Base-by-base conservation (phyloP, 2,888 invertebrate genomes). In the Sycophila texana region DNA sequence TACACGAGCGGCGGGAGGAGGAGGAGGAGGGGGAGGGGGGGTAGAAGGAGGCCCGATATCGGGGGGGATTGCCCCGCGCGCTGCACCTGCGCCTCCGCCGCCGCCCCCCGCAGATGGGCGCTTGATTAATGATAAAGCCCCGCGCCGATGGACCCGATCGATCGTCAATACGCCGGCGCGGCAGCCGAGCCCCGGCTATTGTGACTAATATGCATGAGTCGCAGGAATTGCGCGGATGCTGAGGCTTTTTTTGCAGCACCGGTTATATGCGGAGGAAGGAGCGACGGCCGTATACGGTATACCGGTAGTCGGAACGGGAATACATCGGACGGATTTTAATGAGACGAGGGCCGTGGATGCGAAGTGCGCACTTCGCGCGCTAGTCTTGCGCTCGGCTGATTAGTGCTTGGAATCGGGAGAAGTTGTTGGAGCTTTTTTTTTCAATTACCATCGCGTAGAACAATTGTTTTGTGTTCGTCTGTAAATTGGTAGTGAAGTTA, bases 101-200 rank as follows among this genome's bases (percentile, higher is more conserved):
- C 86, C 86, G 85, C 84, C 87, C 84, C 85, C 84, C 84, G 20
- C 47, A 26, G 60, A 84, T 85, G 77, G 71, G 71, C 76, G 76
- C 82, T 87, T 88, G 88, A 89, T 88, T 86, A 88, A 89, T 88
- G 88, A 87, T 85, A 85, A 86, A 85, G 73, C 73, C 57, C 83
- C 60, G 86, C 84, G 84, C 57, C 20, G 86, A 85, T 86, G 84
- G 83, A 81, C 82, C 70, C 83, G 83, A 86, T 86, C 85, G 84
- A 84, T 83, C 84, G 84, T 81, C 81, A 83, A 83, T 83, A 82
- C 82, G 71, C 80, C 76, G 68, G n/a, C n/a, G 61, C 68, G 79
- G 73, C 14, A 26, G 5, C 51, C 20, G 10, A n/a, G 30, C 1
- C 5, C 7, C 22, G 22, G 58, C 39, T 60, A 72, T 66, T 66